Base-by-base conservation (phyloP, 2,888 invertebrate genomes). In the Tinea pellionella region DNA sequence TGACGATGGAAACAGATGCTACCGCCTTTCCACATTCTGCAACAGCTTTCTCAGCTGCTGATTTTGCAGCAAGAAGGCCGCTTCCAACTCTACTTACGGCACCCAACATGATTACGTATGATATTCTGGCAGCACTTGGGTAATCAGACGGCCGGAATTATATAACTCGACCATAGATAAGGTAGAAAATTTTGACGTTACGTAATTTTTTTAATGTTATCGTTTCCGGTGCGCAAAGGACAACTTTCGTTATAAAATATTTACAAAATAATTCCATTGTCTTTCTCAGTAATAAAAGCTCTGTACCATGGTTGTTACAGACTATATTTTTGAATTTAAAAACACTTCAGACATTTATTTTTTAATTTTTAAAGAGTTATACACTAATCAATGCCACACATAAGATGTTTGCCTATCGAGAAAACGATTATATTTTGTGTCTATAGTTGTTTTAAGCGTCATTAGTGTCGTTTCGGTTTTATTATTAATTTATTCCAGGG, bases 11-110 rank as follows among this genome's bases (percentile, higher is more conserved):
- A 43, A 78, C 88, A 67, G 62, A 73, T 3, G 82, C 70, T 59
- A 74, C 83, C 61, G 89, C 80, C 83, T 90, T 90, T 43, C 89
- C 76, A 68, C 89, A 87, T 82, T 91, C 90, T 70, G 80, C 72
- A 62, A 89, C 75, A 67, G 89, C 76, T 80, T 90, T 90, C 77
- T 90, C 90, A 62, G 80, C 81, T 63, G 88, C 80, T 63, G 89
- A 74, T 80, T 89, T 90, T 63, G 83, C 88, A 75, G 89, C 89
- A 78, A 90, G 81, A 71, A 90, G 88, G 78, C 90, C 88, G 75
- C 88, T 88, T 69, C 89, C 88, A 65, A 89, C 88, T 77, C 88
- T 89, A 81, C 89, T 88, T 78, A 89, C 88, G 68, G 89, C 89
- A 75, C 90, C 89, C 78, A 90, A 89, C 90, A 90, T 90, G 32